Evolutionary conservation across 2,888 invertebrate genomes (phyloP), one percentile per base, ranked within the genome.

Genomic region (Sicus ferrugineus): DNA sequence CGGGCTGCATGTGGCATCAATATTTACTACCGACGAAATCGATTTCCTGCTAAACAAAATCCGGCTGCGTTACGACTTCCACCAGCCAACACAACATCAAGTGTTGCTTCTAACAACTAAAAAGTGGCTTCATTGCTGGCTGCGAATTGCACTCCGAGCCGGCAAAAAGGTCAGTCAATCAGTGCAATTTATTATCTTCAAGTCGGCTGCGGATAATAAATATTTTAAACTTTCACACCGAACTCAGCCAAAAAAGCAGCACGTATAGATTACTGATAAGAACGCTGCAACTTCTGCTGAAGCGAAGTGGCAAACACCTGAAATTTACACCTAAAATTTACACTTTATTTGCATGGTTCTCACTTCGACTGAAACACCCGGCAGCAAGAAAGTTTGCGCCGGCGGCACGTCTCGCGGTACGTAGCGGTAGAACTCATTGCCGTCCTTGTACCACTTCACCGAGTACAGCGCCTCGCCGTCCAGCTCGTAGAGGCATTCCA

Each of bases 391-490:
- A 77, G 91, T 90, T 84, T 93, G 91, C 62, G 91, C 90, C 23
- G 93, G 93, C 73, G 95, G 94, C 80, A 88, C 88, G 84, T 95
- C 94, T 68, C 92, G 88, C 16, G 95, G 95, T 76, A 94, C 92
- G 85, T 91, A 94, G 77, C 95, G 89, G 87, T 93, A 95, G 87
- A 95, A 94, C 87, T 95, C 95, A 84, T 92, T 90, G 77, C 94
- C 94, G 83, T 94, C 94, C 85, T 94, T 95, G 87, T 95, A 95
- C 95, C 95, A 95, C 87, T 95, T 95, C 81, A 95, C 94, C 58
- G 94, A 94, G 86, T 95, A 95, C 61, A 95, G 88, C 66, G 90
- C 90, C 83, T 95, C 94, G 3, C 90, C 90, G 77, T 93, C 93
- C 82, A 95, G 88, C 83, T 93, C 91, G 88, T 93, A 95, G 81